These are phyloP conservation scores for Seriola aureovittata DNA, from an alignment of 2,113 vertebrate species.

Conservation along the genomic window DNA sequence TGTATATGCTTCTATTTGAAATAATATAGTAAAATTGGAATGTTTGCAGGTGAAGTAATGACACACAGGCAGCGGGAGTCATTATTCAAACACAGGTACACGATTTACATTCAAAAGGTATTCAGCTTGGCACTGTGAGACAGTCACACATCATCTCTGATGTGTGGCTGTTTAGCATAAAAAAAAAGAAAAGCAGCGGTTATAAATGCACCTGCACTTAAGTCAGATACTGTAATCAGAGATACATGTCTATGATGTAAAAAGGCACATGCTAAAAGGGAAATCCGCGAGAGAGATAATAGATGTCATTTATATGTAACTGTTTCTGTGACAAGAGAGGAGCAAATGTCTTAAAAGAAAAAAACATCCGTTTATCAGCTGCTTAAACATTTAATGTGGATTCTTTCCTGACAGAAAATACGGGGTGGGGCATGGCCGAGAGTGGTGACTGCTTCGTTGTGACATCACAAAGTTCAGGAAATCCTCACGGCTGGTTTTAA, in stretches of 20 bases:
- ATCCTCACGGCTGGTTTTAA: no score
- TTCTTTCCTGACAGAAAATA: no score
- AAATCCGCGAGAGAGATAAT: neutral
- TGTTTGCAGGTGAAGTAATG: slow-evolving; percentile 7
- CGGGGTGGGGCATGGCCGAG: no score
- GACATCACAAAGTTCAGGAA: no score
- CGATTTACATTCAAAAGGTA: slow-evolving; percentile 39
- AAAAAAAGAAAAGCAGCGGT: neutral
- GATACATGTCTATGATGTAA: neutral
- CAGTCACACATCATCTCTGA: slow-evolving; percentile 11
- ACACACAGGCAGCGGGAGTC: neutral
- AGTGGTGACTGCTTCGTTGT: no score
- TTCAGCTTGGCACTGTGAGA: slow-evolving; percentile 23
- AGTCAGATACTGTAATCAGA: slow-evolving; percentile 18
- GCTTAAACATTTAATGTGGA: neutral
- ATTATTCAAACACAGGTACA: slow-evolving; percentile 39
- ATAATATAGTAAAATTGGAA: slow-evolving; percentile 1
- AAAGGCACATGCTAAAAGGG: neutral
- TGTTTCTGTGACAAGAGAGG: neutral
- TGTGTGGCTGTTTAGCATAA: slow-evolving; percentile 36
- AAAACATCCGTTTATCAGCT: neutral
- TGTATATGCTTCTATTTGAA: neutral
- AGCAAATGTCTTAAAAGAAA: neutral
- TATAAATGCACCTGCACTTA: slow-evolving; percentile 9
- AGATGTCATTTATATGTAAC: neutral